Evolutionary conservation across 2,797 vertebrate genomes (phyloP).

Genomic region (Anas capensis): DNA sequence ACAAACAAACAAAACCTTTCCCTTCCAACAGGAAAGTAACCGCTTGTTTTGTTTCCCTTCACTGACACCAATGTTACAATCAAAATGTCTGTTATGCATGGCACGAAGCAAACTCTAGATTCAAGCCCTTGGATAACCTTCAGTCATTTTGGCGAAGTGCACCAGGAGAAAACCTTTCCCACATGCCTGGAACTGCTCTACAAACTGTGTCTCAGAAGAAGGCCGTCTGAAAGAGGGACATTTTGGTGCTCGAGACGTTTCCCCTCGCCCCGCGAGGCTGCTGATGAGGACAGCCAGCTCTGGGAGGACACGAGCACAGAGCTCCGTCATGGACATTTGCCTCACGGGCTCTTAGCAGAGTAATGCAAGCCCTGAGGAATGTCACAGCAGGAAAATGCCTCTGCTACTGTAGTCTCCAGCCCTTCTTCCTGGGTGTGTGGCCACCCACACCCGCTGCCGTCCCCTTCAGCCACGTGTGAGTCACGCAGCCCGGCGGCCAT

Average conservation of each 20-base stretch:
- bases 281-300: background rate
- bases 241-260: background rate
- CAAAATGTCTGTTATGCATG: background rate
- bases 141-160: fast-evolving
- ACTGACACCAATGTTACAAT: background rate
- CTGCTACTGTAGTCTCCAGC: fast-evolving
- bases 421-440: background rate
- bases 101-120: background rate
- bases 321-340: background rate
- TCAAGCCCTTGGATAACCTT: background rate
- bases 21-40: background rate
- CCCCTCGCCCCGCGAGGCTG: background rate
- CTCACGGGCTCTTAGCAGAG: fast-evolving
- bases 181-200: background rate
- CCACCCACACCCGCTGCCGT: fast-evolving
- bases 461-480: background rate
- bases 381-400: background rate
- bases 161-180: background rate
- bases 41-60: background rate
- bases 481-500: fast-evolving
- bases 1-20: background rate
- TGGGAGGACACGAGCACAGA: background rate
- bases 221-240: background rate
- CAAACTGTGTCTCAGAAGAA: background rate
- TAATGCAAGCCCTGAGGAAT: background rate